Conservation (phyloP, 2,888 invertebrate species). For the Flexamia atlantica region DNA sequence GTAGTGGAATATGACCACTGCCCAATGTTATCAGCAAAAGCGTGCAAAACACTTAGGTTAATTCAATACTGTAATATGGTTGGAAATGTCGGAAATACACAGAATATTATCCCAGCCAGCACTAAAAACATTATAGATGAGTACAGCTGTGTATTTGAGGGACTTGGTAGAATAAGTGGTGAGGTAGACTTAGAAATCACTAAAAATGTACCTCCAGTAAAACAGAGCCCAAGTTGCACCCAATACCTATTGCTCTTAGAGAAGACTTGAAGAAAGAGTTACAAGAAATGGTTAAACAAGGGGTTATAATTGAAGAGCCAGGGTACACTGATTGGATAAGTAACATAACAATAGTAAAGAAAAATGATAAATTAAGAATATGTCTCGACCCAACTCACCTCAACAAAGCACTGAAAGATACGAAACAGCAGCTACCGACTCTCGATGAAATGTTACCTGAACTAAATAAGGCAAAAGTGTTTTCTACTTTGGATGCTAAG, state of each 20-base stretch:
- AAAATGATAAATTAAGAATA: slow-evolving; percentile 61
- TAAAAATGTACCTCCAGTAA: background rate
- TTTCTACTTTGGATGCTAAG: slow-evolving; percentile 64
- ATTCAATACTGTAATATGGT: too few relatives aligned
- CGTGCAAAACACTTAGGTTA: too few relatives aligned
- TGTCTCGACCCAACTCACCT: slow-evolving; percentile 64
- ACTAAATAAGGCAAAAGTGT: slow-evolving; percentile 56
- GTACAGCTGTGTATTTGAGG: slow-evolving; percentile 60
- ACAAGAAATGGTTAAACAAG: slow-evolving; percentile 57
- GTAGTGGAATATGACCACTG: background rate
- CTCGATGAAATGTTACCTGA: slow-evolving; percentile 64
- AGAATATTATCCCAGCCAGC: background rate
- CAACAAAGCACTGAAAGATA: slow-evolving; percentile 63
- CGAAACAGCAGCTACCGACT: slow-evolving; percentile 65
- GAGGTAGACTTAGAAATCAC: slow-evolving; percentile 20
- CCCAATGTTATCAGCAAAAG: too few relatives aligned
- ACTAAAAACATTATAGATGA: background rate
- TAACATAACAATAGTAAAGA: slow-evolving; percentile 64
- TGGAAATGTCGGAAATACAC: too few relatives aligned
- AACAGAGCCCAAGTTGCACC: background rate
- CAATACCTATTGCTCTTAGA: slow-evolving; percentile 53
- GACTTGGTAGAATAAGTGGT: slow-evolving; percentile 46
- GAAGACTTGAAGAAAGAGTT: slow-evolving; percentile 61
- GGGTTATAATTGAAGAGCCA: slow-evolving; percentile 62
- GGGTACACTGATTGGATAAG: slow-evolving; percentile 64